Evolutionary conservation across 23 tunicate genomes (phyloP).

Genomic region (Botrylloides violaceus): DNA sequence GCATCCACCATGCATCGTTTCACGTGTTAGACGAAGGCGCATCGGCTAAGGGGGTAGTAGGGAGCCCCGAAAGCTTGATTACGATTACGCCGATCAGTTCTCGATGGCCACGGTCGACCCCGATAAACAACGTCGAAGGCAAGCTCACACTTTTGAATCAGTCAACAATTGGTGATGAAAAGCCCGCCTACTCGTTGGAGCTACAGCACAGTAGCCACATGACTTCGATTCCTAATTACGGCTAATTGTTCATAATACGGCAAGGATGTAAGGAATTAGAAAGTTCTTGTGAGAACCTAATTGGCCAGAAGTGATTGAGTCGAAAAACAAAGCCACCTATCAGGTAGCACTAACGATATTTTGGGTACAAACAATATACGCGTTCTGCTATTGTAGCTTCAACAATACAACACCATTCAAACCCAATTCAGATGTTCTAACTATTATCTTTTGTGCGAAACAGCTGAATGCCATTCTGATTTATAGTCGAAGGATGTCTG

Average conservation of each 20-base stretch:
- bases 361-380: background rate
- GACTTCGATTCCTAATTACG: background rate
- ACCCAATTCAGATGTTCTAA: background rate
- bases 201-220: too few species aligned
- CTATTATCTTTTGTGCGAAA: background rate
- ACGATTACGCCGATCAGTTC: too few species aligned
- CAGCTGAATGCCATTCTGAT: background rate
- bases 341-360: background rate
- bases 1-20: too few species aligned
- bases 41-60: too few species aligned
- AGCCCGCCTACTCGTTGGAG: too few species aligned
- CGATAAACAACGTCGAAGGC: too few species aligned
- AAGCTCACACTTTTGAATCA: too few species aligned
- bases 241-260: background rate
- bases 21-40: too few species aligned
- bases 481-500: background rate
- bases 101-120: too few species aligned
- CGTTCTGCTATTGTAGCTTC: background rate
- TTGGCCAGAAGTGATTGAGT: background rate
- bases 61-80: too few species aligned
- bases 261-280: background rate
- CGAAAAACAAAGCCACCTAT: background rate
- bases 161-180: too few species aligned
- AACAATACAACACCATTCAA: constrained; percentile 1
- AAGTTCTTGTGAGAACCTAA: background rate